Conservation (phyloP, 2,113 vertebrate genomes). For the Neomonachus schauinslandi region DNA sequence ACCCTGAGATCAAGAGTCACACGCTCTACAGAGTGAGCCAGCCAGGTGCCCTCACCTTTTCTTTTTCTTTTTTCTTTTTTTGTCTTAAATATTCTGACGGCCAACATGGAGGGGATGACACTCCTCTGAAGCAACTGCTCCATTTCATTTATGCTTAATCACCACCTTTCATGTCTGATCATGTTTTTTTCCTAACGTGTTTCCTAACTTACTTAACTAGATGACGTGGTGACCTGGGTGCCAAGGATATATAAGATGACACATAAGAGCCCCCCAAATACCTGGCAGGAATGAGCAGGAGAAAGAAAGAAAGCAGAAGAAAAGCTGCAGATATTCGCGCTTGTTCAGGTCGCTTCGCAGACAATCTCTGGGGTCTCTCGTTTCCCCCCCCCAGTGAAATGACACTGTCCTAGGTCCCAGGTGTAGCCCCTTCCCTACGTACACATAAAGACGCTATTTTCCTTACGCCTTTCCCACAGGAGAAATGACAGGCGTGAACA, state of each 20-base stretch:
- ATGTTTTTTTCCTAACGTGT: background rate
- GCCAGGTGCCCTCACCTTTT: background rate
- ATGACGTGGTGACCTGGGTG: background rate
- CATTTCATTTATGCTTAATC: background rate
- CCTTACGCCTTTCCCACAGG: background rate
- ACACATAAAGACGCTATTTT: background rate
- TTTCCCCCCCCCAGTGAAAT: background rate
- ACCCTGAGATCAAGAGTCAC: background rate
- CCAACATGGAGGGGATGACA: background rate
- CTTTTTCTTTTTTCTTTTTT: background rate
- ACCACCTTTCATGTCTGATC: background rate
- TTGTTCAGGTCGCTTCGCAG: background rate
- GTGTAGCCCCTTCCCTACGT: background rate
- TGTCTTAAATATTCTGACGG: background rate
- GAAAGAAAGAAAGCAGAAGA: background rate
- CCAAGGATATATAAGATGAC: background rate
- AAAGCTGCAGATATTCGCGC: background rate
- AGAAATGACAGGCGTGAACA: background rate
- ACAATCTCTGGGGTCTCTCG: background rate
- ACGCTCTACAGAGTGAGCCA: background rate
- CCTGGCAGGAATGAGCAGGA: background rate
- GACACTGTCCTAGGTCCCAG: background rate
- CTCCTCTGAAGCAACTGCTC: background rate
- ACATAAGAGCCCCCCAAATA: background rate
- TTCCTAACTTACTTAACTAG: conserved; percentile 51